Evolutionary conservation across 2,113 vertebrate species (phyloP), one percentile per base, ranked within the genome.

Genomic region (Zosterops borbonicus): DNA sequence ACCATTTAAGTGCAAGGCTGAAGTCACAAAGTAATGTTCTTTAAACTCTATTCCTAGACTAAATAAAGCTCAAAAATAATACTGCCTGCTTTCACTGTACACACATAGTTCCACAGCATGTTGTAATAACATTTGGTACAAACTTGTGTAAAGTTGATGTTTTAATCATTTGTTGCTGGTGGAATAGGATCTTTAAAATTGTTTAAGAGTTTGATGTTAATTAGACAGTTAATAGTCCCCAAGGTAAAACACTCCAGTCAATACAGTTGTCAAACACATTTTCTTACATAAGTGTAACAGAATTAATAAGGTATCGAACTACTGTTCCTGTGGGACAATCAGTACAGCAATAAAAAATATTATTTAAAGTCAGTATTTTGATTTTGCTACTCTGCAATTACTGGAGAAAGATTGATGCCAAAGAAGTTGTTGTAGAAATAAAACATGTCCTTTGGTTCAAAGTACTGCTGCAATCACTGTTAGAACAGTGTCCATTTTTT

Each of bases 151-250:
- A 98, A 97, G 86, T 91, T 76, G 87, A 58, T 96, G 79, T 92
- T 95, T 89, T 74, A 87, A 79, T 95, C 50, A 91, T 83, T 83
- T 5, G 1, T 75, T 96, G 97, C 97, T 98, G 96, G 95, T 97
- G 94, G 86, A 62, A 16, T 92, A 95, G 89, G 83, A 94, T 75
- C 83, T 96, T 96, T 77, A 91, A 94, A 94, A 95, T 79, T 75
- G 69, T 91, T 39, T 37, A 80, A 79, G 37, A 60, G 25, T 60
- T 91, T 70, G 80, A 67, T 87, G 39, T 52, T 77, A 94, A 44
- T 49, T 88, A 96, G 80, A 91, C 24, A 31, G 73, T 65, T 77
- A 73, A 71, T 64, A 78, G 68, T 90, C 76, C 47, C 58, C 33
- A 87, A 74, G 24, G 35, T 37, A 83, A 77, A 83, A 42, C 13